Base-by-base conservation (phyloP, 2,797 vertebrate species). In the Anguilla pacifica region DNA sequence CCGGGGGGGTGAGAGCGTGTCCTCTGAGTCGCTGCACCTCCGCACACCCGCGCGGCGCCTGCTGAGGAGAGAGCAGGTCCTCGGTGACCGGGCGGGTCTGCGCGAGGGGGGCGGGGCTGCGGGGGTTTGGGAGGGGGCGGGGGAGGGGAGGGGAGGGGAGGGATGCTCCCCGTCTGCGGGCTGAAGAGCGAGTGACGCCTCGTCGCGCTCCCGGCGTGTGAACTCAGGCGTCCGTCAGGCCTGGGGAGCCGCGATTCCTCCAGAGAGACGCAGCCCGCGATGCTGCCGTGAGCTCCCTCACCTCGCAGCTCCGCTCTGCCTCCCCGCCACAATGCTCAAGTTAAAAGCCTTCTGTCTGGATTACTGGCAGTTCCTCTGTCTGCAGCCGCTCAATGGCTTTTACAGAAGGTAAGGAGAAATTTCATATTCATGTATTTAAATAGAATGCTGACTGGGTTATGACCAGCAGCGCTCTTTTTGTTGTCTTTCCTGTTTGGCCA, bases 291-390 rank as follows among this genome's bases (percentile, higher is more conserved):
- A 61, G 49, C 39, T 39, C 39, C 91, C 89, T 49, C 72, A 28
- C 84, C 25, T 2, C 77, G 25, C 87, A 77, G 25, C 85, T 85
- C 88, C 72, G 43, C 35, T 88, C 57, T 67, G 19, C 85, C 81
- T 70, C 81, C 87, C 61, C 57, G 91, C 88, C 91, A 97, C 93
- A 93, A 99, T 99, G 98, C 93, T 99, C 96, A 99, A 98, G 95
- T 94, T 99, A 89, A 99, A 99, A 96, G 96, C 97, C 74, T 97
- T 99, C 91, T 99, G 98, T 96, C 95, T 98, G 97, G 98, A 99
- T 97, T 99, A 98, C 94, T 99, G 98, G 98, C 97, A 98, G 94
- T 97, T 99, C 91, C 96, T 99, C 87, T 99, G 98, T 95, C 96
- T 99, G 15, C 98, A 98, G 95, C 98, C 98, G 81, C 96, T 98